Evolutionary conservation across 2,113 vertebrate species (phyloP).

Genomic region (Festucalex cinctus): DNA sequence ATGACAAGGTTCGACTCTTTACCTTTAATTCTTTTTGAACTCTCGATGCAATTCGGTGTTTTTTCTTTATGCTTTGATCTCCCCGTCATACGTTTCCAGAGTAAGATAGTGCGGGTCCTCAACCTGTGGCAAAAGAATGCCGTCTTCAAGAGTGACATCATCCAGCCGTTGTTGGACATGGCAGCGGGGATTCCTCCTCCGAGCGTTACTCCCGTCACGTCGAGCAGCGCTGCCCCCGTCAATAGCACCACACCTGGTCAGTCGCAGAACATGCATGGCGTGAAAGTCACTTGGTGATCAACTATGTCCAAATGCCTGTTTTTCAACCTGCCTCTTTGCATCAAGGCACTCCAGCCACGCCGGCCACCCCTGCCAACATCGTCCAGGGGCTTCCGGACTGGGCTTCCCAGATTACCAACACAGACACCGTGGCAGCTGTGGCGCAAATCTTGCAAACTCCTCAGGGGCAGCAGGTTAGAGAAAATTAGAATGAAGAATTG

Average conservation of each 20-base stretch:
- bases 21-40: conserved; percentile 9
- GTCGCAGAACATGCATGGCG: conserved; percentile 1
- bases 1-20: conserved; percentile 85
- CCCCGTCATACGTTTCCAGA: conserved; percentile 69
- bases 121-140: conserved; percentile 99
- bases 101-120: conserved; percentile 96
- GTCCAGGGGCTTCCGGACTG: conserved; percentile 93
- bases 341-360: conserved; percentile 92
- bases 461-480: conserved; percentile 93
- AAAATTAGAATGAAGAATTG: neutral
- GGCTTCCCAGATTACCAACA: conserved; percentile 95
- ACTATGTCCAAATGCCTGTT: neutral
- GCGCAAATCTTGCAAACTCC: conserved; percentile 97
- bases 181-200: conserved; percentile 93
- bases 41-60: neutral
- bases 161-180: conserved; percentile 97
- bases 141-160: conserved; percentile 98
- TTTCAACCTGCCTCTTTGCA: neutral
- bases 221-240: conserved; percentile 83
- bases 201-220: conserved; percentile 84
- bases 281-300: neutral
- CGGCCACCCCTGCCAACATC: conserved; percentile 92
- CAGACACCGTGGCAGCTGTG: conserved; percentile 93
- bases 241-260: conserved; percentile 95
- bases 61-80: neutral